Percentiles rank a stretch among this genome's conserved stretches.
These are phyloP conservation scores for Tenualosa ilisha DNA, from an alignment of 2,797 vertebrate genomes.

Conservation along the genomic window DNA sequence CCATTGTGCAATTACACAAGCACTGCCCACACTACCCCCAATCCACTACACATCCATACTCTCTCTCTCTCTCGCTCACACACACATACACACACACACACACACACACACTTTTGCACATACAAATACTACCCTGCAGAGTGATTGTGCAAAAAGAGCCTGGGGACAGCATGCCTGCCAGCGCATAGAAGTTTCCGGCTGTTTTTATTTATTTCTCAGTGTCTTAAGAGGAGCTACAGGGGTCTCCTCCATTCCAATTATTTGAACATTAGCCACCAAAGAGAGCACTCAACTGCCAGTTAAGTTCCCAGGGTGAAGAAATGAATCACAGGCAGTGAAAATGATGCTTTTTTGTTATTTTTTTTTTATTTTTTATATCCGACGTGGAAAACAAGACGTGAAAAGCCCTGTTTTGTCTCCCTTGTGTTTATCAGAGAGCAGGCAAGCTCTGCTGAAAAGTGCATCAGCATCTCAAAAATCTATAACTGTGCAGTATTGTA, in stretches of 20 bases:
- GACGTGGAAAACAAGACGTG: constrained; percentile 35
- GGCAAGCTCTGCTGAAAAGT: constrained; percentile 35
- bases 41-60: neutral
- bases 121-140: constrained; percentile 22
- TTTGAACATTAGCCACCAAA: constrained; percentile 40
- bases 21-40: neutral
- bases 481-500: constrained; percentile 45
- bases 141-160: constrained; percentile 14
- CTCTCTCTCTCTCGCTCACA: neutral
- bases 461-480: constrained; percentile 41
- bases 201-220: constrained; percentile 41
- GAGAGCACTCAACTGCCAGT: constrained; percentile 36
- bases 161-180: constrained; percentile 7
- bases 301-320: constrained; percentile 53
- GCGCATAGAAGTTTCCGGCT: constrained; percentile 15
- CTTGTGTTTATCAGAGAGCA: constrained; percentile 40
- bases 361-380: neutral
- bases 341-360: constrained; percentile 31
- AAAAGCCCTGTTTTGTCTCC: constrained; percentile 21
- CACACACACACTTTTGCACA: neutral
- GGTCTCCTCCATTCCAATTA: constrained; percentile 41
- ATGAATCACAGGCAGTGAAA: constrained; percentile 48
- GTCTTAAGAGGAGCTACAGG: constrained; percentile 38
- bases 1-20: constrained; percentile 42
- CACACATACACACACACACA: neutral